Conservation (phyloP, 2,113 vertebrate species). For the Gallinago paraguaiae region DNA sequence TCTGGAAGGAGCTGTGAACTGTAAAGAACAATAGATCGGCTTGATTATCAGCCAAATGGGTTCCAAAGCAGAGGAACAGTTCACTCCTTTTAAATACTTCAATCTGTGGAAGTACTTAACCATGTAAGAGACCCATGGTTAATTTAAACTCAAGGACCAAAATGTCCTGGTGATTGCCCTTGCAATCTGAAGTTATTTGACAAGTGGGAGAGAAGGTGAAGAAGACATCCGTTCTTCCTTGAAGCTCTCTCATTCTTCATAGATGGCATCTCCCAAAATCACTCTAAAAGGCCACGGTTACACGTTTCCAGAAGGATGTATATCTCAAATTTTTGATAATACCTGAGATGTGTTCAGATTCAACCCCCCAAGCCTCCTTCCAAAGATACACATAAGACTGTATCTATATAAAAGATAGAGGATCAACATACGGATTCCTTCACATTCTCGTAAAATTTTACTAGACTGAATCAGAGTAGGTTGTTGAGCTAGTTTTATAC, state of each 20-base stretch:
- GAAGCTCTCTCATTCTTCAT: not conserved
- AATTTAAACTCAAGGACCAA: not conserved
- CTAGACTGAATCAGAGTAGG: not conserved
- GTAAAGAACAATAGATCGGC: not conserved
- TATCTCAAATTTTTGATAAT: not conserved
- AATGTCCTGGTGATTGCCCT: not conserved
- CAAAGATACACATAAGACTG: not conserved
- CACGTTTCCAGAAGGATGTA: not conserved
- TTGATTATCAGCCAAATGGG: not conserved
- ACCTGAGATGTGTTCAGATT: not conserved
- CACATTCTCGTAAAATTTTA: not conserved
- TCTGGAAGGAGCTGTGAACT: not conserved
- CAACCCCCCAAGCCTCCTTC: not conserved
- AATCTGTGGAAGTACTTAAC: not conserved
- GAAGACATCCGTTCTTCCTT: not conserved
- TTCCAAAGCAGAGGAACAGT: not conserved
- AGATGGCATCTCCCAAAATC: not conserved
- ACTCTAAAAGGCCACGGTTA: rapidly evolving
- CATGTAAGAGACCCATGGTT: not conserved
- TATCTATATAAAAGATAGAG: not conserved
- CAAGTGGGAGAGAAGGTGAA: not conserved
- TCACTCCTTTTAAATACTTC: not conserved
- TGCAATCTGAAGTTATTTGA: not conserved
- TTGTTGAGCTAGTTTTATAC: not conserved
- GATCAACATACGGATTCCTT: not conserved